Evolutionary conservation across 2,888 invertebrate genomes (phyloP).

Genomic region (Acleris literana): DNA sequence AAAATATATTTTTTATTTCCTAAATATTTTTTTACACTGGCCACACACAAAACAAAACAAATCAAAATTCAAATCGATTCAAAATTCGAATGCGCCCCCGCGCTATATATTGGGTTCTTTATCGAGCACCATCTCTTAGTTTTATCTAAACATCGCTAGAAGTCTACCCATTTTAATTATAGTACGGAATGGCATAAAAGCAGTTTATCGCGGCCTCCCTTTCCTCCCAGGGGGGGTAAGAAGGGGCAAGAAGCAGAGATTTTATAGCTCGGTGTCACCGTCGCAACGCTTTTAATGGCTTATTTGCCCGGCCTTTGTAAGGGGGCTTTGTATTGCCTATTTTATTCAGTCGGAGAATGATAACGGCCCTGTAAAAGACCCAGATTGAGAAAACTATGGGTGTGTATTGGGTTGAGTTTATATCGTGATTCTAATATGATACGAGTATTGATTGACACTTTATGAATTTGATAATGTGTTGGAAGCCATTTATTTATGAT

Average conservation of each 20-base stretch:
- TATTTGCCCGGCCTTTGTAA: slow-evolving; percentile 78
- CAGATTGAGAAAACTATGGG: slow-evolving; percentile 35
- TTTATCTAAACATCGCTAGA: slow-evolving; percentile 49
- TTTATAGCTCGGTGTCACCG: slow-evolving; percentile 73
- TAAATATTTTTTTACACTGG: no score
- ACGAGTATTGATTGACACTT: no score
- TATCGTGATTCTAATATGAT: not conserved
- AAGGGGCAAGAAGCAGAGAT: slow-evolving; percentile 81
- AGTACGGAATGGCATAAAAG: slow-evolving; percentile 78
- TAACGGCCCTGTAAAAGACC: slow-evolving; percentile 55
- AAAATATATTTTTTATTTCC: no score
- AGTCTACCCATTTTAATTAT: slow-evolving; percentile 80
- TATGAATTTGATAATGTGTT: not conserved
- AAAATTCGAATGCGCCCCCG: not conserved
- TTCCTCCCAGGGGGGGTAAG: slow-evolving; percentile 47
- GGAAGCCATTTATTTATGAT: no score
- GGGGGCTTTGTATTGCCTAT: slow-evolving; percentile 73
- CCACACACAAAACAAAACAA: no score
- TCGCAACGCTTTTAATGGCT: slow-evolving; percentile 82
- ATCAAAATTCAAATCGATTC: not conserved
- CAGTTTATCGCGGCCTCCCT: slow-evolving; percentile 64
- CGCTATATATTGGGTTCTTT: slow-evolving; percentile 58
- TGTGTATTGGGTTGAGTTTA: slow-evolving; percentile 1
- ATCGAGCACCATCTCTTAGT: slow-evolving; percentile 47
- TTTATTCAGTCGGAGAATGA: slow-evolving; percentile 71